phyloP scores from a whole-genome alignment of 2,797 vertebrate species.

The Ceyx erithaca region DNA sequence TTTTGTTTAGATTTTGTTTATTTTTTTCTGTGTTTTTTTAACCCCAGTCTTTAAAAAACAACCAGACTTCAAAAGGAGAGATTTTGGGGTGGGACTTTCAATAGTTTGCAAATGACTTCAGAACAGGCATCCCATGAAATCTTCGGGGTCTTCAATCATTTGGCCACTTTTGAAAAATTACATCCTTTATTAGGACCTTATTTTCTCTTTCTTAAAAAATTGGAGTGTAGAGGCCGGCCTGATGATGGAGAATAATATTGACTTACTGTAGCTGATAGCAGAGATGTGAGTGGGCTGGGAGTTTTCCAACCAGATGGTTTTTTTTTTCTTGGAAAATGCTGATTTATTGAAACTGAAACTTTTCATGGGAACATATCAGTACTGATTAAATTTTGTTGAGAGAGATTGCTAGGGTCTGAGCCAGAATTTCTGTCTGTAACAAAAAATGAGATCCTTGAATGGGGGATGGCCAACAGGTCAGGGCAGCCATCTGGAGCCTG shows the following conservation, averaged over 20 bases:
- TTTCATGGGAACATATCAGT: slow-evolving; percentile 69
- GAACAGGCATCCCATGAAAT: background rate
- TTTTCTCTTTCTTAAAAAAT: slow-evolving; percentile 20
- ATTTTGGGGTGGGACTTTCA: background rate
- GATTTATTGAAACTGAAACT: slow-evolving; percentile 70
- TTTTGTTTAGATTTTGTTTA: background rate
- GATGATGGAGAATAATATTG: slow-evolving; percentile 54
- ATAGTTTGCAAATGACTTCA: slow-evolving; percentile 2
- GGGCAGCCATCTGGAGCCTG: slow-evolving; percentile 43
- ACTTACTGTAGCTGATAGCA: slow-evolving; percentile 57
- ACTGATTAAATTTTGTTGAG: slow-evolving; percentile 65
- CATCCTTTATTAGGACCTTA: background rate
- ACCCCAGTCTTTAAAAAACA: background rate
- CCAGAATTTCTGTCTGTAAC: slow-evolving; percentile 30
- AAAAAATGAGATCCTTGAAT: slow-evolving; percentile 16
- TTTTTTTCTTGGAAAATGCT: slow-evolving; percentile 48
- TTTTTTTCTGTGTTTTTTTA: background rate
- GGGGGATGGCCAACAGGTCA: slow-evolving; percentile 28
- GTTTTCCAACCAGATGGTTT: slow-evolving; percentile 57
- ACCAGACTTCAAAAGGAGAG: background rate
- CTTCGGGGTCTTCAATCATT: background rate
- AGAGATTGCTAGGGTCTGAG: slow-evolving; percentile 41
- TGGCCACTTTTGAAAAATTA: background rate
- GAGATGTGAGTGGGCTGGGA: slow-evolving; percentile 50
- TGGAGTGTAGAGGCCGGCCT: background rate